Evolutionary conservation across 2,113 vertebrate genomes (phyloP).

Genomic region (Thunnus thynnus): DNA sequence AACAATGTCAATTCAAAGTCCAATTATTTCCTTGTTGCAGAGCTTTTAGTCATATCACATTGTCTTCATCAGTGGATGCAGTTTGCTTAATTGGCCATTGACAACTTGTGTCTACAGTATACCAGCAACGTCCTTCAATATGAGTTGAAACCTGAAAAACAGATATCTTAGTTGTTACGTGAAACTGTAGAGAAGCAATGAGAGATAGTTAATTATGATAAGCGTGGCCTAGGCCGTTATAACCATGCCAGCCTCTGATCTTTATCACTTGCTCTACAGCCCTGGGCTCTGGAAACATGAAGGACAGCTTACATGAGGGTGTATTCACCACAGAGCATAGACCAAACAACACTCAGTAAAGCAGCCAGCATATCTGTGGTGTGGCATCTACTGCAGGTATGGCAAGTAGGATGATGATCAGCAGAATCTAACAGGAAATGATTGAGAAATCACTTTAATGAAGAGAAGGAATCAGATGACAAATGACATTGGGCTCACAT

Average conservation of each 20-base stretch:
- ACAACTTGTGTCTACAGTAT: neutral
- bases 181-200: slow-evolving; percentile 16
- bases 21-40: no score
- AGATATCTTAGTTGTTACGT: neutral
- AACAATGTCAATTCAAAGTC: no score
- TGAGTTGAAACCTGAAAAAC: neutral
- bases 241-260: slow-evolving; percentile 38
- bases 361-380: neutral
- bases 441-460: no score
- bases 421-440: no score
- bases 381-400: neutral
- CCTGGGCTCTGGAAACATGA: slow-evolving; percentile 31
- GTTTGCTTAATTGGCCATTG: neutral
- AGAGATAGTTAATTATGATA: slow-evolving; percentile 77
- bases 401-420: neutral
- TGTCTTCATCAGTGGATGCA: no score
- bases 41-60: no score
- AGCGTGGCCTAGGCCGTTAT: slow-evolving; percentile 25
- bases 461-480: no score
- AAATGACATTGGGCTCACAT: neutral
- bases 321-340: neutral
- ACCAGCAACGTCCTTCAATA: neutral
- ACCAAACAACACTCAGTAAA: neutral
- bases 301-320: slow-evolving; percentile 38
- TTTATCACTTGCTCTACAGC: slow-evolving; percentile 25